These are phyloP conservation scores for Alectura lathami DNA, from an alignment of 2,113 vertebrate species.

Conservation along the genomic window DNA sequence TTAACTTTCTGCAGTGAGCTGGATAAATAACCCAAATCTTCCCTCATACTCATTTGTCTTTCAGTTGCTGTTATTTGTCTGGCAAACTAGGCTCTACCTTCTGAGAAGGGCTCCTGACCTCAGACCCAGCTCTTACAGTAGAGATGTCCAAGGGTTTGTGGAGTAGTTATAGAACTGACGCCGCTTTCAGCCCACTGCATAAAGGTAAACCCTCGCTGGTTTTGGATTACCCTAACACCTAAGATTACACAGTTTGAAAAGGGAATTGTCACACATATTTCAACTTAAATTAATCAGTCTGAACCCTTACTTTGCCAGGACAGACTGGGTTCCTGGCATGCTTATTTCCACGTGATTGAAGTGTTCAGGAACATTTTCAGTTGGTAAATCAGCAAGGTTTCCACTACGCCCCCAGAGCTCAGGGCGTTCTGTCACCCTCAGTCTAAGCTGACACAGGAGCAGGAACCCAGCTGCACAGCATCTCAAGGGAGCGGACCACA, in stretches of 20 bases:
- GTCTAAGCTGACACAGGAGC: not conserved
- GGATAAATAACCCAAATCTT: not conserved
- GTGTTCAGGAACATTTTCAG: not conserved
- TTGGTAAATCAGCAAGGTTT: not conserved
- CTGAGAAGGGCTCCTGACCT: not conserved
- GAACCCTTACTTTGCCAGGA: not conserved
- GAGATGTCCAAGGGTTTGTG: not conserved
- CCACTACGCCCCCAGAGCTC: not conserved
- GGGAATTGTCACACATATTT: not conserved
- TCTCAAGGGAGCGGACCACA: not conserved
- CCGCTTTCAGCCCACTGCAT: accelerated
- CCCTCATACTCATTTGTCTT: not conserved
- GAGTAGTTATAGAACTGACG: not conserved
- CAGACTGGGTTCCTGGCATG: not conserved
- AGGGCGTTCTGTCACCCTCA: not conserved
- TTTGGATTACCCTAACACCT: not conserved
- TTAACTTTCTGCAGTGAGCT: accelerated
- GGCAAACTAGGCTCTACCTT: not conserved
- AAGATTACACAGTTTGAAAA: not conserved
- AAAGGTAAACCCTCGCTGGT: not conserved
- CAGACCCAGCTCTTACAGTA: not conserved
- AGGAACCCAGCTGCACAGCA: constrained; percentile 21
- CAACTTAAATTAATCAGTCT: not conserved
- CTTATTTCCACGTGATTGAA: not conserved
- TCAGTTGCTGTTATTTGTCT: not conserved